Conservation (phyloP, 2,888 invertebrate genomes). For the Galerucella pusilla region DNA sequence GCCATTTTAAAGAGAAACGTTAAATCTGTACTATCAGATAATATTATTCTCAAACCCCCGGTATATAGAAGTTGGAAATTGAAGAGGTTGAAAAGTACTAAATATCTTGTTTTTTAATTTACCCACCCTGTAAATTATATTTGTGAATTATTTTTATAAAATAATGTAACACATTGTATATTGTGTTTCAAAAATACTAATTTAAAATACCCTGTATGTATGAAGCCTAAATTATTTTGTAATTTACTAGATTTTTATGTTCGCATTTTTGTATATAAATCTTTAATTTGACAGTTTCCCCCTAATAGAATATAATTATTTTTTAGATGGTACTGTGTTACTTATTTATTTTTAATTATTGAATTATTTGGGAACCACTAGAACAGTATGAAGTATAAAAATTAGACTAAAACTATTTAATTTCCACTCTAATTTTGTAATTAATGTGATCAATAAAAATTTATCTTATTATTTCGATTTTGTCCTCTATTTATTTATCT, state of each 20-base stretch:
- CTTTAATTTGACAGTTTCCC: neutral
- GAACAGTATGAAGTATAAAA: slow-evolving; percentile 57
- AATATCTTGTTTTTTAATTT: neutral
- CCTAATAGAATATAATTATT: neutral
- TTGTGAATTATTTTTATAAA: too few species aligned
- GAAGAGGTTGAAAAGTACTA: too few species aligned
- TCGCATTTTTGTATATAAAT: neutral
- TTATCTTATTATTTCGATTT: slow-evolving; percentile 47
- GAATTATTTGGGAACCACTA: slow-evolving; percentile 19
- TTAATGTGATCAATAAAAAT: slow-evolving; percentile 60
- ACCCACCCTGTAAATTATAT: neutral
- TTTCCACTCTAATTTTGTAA: slow-evolving; percentile 57
- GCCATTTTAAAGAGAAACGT: too few species aligned
- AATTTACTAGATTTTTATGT: neutral
- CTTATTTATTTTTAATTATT: neutral
- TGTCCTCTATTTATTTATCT: slow-evolving; percentile 39
- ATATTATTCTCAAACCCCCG: too few species aligned
- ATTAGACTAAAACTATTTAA: slow-evolving; percentile 54
- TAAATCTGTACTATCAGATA: too few species aligned
- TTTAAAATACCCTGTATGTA: too few species aligned
- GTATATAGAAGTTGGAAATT: too few species aligned
- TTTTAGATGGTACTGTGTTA: neutral
- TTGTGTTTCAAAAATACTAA: too few species aligned
- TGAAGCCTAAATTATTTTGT: too few species aligned
- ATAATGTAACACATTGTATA: too few species aligned